Evolutionary conservation across 2,797 vertebrate genomes (phyloP).

Genomic region (Acridotheres tristis): DNA sequence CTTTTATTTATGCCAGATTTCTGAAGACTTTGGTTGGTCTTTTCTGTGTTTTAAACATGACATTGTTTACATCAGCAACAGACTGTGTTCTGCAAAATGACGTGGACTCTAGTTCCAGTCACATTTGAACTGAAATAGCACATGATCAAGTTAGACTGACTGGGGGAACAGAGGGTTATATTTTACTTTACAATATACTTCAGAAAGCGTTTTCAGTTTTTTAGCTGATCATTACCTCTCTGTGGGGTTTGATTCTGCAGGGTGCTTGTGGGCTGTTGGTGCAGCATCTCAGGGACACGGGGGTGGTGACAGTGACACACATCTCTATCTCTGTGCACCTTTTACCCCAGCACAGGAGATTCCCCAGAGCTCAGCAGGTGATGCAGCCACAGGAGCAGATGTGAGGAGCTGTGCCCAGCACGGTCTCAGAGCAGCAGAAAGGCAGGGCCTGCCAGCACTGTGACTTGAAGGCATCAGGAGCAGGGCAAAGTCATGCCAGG

Average conservation of each 20-base stretch:
- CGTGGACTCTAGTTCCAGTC: neutral
- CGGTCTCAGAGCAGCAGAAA: neutral
- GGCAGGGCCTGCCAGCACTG: neutral
- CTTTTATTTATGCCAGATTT: neutral
- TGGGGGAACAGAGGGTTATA: neutral
- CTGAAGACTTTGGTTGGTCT: neutral
- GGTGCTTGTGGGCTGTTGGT: neutral
- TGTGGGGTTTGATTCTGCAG: rapidly evolving
- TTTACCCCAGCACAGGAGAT: neutral
- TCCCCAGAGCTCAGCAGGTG: neutral
- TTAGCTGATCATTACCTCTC: neutral
- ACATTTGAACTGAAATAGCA: neutral
- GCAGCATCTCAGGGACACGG: neutral
- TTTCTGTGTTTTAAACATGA: neutral
- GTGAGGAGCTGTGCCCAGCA: neutral
- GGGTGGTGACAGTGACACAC: neutral
- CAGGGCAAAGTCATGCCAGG: neutral
- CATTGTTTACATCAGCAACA: neutral
- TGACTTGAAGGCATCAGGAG: neutral
- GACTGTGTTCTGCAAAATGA: neutral
- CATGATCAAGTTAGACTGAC: neutral
- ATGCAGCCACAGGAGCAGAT: neutral
- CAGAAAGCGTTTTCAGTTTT: neutral
- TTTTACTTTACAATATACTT: neutral
- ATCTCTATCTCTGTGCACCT: neutral